Base-by-base conservation (phyloP, 2,888 invertebrate species). In the Oxytorus armatus region DNA sequence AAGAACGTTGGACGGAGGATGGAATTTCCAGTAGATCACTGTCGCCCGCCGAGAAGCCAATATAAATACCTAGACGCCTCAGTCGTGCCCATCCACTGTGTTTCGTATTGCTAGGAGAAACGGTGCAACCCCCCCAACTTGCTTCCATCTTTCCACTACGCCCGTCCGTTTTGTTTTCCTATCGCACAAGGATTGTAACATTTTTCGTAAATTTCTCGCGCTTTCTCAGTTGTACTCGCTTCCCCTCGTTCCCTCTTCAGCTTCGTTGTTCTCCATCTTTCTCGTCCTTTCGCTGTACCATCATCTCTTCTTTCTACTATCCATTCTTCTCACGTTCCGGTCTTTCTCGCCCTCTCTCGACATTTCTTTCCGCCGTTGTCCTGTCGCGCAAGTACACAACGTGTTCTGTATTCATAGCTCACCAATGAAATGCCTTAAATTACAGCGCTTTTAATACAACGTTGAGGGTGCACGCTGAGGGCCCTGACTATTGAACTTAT, bases 11-110 rank as follows among this genome's bases (percentile, higher is more conserved):
- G 84, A 86, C 85, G 83, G 84, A 82, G 83, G 85, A 80, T 86
- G 85, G 86, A 89, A 89, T 90, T 90, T 89, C 89, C 89, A 89
- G 88, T 90, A 90, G 90, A 90, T 91, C 91, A 91, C 89, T 91
- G 91, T 91, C 91, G 90, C 86, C 86, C 86, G 85, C 85, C 88
- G 87, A 89, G 88, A 89, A 91, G 90, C 91, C 91, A 90, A 91
- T 91, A 91, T 91, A 91, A 90, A 90, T 91, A 90, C 90, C 90
- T 89, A 89, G 87, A 91, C 90, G 89, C 86, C 86, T 84, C 80
- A 73, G 72, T 77, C 77, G 61, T 81, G 66, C 55, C 53, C 77
- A 79, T 75, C 77, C 75, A 77, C 83, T 77, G 84, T 85, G 83
- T 83, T 82, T 87, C 76, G 82, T 83, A 84, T 84, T 85, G 84